phyloP scores from a whole-genome alignment of 2,888 invertebrate species.

The Lasioglossum calceatum region DNA sequence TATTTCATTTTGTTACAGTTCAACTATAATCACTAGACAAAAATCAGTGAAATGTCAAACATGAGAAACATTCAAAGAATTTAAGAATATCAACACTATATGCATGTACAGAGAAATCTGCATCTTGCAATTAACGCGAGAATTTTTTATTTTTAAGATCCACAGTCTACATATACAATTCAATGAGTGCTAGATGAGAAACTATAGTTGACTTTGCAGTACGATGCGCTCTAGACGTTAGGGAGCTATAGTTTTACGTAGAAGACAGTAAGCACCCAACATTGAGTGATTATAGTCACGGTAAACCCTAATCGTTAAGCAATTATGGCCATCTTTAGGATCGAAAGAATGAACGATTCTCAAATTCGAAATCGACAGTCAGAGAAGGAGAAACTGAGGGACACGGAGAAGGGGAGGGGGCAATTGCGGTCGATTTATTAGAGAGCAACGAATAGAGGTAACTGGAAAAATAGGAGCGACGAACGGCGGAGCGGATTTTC shows the following conservation, averaged over 20 bases:
- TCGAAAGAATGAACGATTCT: background rate
- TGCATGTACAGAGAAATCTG: background rate
- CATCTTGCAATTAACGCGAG: background rate
- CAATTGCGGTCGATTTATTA: background rate
- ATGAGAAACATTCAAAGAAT: background rate
- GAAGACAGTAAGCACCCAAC: background rate
- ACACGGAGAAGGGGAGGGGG: background rate
- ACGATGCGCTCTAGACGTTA: background rate
- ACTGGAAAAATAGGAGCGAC: background rate
- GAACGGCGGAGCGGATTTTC: background rate
- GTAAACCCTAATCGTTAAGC: background rate
- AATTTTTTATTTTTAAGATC: background rate
- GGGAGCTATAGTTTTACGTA: background rate
- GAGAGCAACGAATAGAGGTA: background rate
- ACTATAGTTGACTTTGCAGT: background rate
- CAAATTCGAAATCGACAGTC: background rate
- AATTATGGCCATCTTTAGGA: background rate
- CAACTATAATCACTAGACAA: background rate
- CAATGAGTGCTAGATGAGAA: background rate
- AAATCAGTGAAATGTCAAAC: background rate
- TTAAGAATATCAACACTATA: background rate
- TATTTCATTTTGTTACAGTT: background rate
- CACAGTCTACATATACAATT: background rate
- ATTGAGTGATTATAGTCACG: background rate
- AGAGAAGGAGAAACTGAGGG: background rate